These are phyloP conservation scores for Nerophis ophidion DNA, from an alignment of 2,113 vertebrate genomes.

Conservation along the genomic window DNA sequence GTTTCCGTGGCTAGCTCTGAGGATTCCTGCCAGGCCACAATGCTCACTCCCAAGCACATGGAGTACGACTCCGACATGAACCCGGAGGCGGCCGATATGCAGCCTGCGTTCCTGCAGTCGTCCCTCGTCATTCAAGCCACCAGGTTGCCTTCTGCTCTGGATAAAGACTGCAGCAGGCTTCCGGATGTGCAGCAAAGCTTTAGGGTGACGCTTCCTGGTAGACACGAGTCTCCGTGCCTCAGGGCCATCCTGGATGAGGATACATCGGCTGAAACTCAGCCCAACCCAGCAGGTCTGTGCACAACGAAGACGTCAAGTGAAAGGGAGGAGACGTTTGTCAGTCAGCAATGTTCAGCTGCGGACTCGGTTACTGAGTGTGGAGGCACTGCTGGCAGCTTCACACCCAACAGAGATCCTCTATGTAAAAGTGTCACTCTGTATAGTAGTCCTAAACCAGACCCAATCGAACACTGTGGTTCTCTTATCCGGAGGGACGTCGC, in stretches of 20 bases:
- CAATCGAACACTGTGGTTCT: constrained; percentile 41
- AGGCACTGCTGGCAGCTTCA: constrained; percentile 49
- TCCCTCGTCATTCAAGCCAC: constrained; percentile 80
- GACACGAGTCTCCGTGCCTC: constrained; percentile 76
- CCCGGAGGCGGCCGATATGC: constrained; percentile 85
- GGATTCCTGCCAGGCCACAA: constrained; percentile 84
- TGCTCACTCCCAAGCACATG: constrained; percentile 77
- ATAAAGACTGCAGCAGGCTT: constrained; percentile 78
- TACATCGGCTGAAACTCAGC: constrained; percentile 72
- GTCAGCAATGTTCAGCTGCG: constrained; percentile 48
- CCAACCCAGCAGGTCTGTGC: constrained; percentile 68
- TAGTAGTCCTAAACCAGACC: constrained; percentile 19
- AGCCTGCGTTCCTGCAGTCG: constrained; percentile 86
- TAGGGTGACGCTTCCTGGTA: constrained; percentile 65
- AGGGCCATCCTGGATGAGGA: constrained; percentile 86
- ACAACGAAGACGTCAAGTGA: constrained; percentile 64
- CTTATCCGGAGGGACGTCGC: constrained; percentile 29
- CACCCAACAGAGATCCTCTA: constrained; percentile 57
- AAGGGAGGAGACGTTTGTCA: constrained; percentile 58
- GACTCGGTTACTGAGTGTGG: constrained; percentile 65
- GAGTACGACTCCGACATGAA: constrained; percentile 90
- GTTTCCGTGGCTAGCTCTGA: constrained; percentile 91
- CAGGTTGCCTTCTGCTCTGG: constrained; percentile 83
- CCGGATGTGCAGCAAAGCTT: constrained; percentile 73
- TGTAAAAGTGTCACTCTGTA: constrained; percentile 38